Base-by-base conservation (phyloP, 2,797 vertebrate species). In the Muscicapa comitata region DNA sequence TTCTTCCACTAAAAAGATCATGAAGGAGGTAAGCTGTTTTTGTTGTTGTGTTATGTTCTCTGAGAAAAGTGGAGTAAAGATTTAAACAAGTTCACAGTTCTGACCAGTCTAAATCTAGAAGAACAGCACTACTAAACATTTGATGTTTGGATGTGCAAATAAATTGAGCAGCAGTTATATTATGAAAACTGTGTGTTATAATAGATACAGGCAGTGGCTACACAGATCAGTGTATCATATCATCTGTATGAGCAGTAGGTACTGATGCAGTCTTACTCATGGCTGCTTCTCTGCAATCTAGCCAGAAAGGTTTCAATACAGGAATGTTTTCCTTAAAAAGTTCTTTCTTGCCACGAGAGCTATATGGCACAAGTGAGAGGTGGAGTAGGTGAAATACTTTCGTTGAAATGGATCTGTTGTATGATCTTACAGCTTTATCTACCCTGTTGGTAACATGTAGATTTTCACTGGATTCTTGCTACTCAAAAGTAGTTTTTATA, bases 11-110 rank as follows among this genome's bases (percentile, higher is more conserved):
- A 97, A 94, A 95, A 97, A 98, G 98, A 98, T 98, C 98, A 98
- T 98, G 98, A 98, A 98, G 98, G 97, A 98, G 98, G 98, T 98
- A 97, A 97, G 97, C 54, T 57, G 9, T 26, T 58, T n/a, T 17
- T 57, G 33, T 40, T 77, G 29, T 24, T 62, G 35, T 20, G 25
- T 2, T 20, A 20, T 58, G 24, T 65, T 14, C 17, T 83, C n/a
- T 59, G 33, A 66, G 57, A 31, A 68, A 78, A 54, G 20, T 37
- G 40, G 74, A 70, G 18, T 55, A 51, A 67, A 37, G 9, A 14
- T 26, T 86, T 40, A 62, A 31, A 50, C 15, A 57, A 33, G 11
- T 29, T 48, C 6, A 4, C 82, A 59, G 53, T 80, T 91, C 35
- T 73, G 23, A 82, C 28, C 29, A 35, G 11, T 85, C 16, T 59